phyloP scores from a whole-genome alignment of 2,113 vertebrate species.

The Mohoua ochrocephala region DNA sequence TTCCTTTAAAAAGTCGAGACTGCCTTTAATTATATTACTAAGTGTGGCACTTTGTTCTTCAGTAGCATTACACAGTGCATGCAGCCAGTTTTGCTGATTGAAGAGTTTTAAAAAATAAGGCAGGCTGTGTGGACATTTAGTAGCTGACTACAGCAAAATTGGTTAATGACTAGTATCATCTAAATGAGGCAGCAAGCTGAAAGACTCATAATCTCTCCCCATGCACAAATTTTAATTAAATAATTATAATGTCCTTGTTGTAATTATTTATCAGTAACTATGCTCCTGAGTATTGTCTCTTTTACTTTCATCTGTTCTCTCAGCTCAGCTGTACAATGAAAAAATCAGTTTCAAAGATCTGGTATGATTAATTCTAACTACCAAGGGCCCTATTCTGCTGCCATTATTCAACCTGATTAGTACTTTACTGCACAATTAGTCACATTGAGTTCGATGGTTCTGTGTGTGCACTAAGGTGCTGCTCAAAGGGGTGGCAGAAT shows the following conservation, averaged over 20 bases:
- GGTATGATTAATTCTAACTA: constrained; percentile 61
- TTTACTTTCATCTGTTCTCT: constrained; percentile 66
- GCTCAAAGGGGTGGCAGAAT: background rate
- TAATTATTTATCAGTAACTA: constrained; percentile 80
- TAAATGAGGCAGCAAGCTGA: constrained; percentile 74
- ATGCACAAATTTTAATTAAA: constrained; percentile 79
- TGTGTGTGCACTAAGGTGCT: background rate
- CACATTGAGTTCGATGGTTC: background rate
- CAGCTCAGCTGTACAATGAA: constrained; percentile 59
- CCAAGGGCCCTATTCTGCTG: constrained; percentile 37
- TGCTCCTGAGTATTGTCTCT: constrained; percentile 73
- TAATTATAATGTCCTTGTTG: constrained; percentile 74
- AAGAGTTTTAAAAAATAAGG: constrained; percentile 66
- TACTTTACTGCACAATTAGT: constrained; percentile 25
- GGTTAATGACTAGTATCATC: constrained; percentile 76
- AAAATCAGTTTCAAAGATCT: constrained; percentile 40
- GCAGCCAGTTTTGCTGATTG: constrained; percentile 71
- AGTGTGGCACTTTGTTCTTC: constrained; percentile 12
- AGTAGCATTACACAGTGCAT: constrained; percentile 25
- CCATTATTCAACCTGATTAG: constrained; percentile 46
- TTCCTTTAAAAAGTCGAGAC: constrained; percentile 23
- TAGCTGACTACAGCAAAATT: constrained; percentile 72
- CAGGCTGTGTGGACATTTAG: constrained; percentile 53
- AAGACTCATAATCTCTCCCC: constrained; percentile 76
- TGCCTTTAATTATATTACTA: constrained; percentile 11